Evolutionary conservation across 2,888 invertebrate species (phyloP), one percentile per base, ranked within the genome.

Genomic region (Galeruca laticollis): DNA sequence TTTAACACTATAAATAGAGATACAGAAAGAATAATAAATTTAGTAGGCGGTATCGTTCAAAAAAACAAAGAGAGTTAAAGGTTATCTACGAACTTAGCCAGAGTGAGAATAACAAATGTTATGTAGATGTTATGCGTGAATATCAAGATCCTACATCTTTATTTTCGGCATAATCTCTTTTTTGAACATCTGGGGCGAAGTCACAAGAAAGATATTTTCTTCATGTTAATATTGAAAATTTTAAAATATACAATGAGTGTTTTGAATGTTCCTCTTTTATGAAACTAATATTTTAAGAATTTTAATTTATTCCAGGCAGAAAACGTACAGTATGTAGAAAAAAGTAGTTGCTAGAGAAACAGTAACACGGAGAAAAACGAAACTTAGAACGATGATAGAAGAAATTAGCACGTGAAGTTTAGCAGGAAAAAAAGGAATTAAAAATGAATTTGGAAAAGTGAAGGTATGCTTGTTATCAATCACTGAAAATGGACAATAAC

Each of bases 91-190:
- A 56, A 70, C 64, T 64, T 61, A 59, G 31, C 10, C 15, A 1
- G 60, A 65, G 73, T 60, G 70, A 72, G 73, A 72, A 73, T 73
- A 71, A 73, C 73, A 73, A 73, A 68, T 71, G 71, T 73, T 73
- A 73, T 73, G 69, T 68, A 71, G 71, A 73, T 73, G 52, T 64
- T 31, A 47, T 54, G 37, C 40, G 52, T 47, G 47, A 47, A 47
- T 47, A 67, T 60, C 33, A 40, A 66, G 18, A 13, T 15, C 31
- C 31, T 8, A 0, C 47, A 47, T 47, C 47, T 47, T 47, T 47
- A 47, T 18, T 18, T 47, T 47, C 15, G n/a, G 43, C 6, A n/a
- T n/a, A n/a, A 47, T n/a, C 37, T 52, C 21, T 21, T 52, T 21
- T 52, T 52, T 26, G 47, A 47, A 47, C 47, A 47, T 18, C 47